Percentiles rank a stretch among this genome's conserved stretches.
Evolutionary conservation across 2,888 invertebrate species (phyloP).

Genomic region (Acrobasis suavella): DNA sequence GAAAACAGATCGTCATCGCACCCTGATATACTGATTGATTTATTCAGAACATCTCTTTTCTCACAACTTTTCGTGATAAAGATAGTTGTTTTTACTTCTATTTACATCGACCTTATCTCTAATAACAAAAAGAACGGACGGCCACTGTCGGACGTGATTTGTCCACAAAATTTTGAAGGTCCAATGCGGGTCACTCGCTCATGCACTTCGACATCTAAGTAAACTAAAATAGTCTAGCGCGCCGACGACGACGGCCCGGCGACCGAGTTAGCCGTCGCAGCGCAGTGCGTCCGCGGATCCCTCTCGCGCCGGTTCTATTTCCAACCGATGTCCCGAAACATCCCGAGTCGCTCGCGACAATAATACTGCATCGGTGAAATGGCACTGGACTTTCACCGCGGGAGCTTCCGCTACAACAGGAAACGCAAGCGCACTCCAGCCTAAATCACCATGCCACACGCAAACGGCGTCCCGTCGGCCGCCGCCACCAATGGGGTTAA

Average conservation of each 20-base stretch:
- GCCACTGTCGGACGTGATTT: constrained; percentile 21
- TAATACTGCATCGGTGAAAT: constrained; percentile 74
- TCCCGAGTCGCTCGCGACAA: constrained; percentile 66
- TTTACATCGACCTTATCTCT: constrained; percentile 23
- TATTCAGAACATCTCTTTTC: not conserved
- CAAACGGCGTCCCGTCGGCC: constrained; percentile 41
- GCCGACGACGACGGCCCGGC: constrained; percentile 69
- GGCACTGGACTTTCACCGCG: constrained; percentile 74
- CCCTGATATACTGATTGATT: not conserved
- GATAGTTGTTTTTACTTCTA: constrained; percentile 12
- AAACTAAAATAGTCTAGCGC: constrained; percentile 80
- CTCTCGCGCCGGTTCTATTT: constrained; percentile 81
- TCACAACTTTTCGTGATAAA: constrained; percentile 1
- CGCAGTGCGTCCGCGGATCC: constrained; percentile 76
- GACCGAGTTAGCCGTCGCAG: constrained; percentile 79
- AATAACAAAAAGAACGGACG: constrained; percentile 23
- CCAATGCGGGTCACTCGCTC: constrained; percentile 61
- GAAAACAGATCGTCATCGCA: not conserved
- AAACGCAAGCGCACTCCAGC: constrained; percentile 63
- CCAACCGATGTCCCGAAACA: constrained; percentile 71
- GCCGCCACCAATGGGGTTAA: constrained; percentile 45
- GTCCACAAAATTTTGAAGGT: constrained; percentile 61
- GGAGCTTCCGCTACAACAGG: constrained; percentile 69
- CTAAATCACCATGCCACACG: constrained; percentile 66
- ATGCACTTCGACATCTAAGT: constrained; percentile 80